These are phyloP conservation scores for Pipa parva DNA, from an alignment of 2,113 vertebrate genomes.

Conservation along the genomic window DNA sequence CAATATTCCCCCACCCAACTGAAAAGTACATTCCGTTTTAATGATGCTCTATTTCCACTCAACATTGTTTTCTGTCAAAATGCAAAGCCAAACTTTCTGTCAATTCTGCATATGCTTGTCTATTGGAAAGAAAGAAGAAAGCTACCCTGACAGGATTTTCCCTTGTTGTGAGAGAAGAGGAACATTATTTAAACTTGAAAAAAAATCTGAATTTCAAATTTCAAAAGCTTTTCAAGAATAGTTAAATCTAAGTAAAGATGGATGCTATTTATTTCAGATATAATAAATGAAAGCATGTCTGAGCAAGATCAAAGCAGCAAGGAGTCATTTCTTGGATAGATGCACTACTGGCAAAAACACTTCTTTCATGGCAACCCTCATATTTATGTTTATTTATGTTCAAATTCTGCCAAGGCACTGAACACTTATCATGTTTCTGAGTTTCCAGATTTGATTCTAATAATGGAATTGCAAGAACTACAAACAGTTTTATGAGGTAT, in stretches of 20 bases:
- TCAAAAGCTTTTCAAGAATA: constrained; percentile 41
- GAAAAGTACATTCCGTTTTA: constrained; percentile 15
- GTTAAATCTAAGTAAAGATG: constrained; percentile 31
- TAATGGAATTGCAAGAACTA: constrained; percentile 17
- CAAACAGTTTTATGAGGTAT: constrained; percentile 5
- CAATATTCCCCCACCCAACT: background rate
- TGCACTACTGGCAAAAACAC: constrained; percentile 24
- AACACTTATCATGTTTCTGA: constrained; percentile 24
- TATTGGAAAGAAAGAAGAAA: constrained; percentile 21
- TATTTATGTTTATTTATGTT: constrained; percentile 40
- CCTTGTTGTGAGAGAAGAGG: constrained; percentile 22
- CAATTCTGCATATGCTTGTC: constrained; percentile 29
- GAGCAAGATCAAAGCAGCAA: constrained; percentile 35
- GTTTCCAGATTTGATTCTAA: constrained; percentile 24
- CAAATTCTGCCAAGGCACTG: constrained; percentile 15
- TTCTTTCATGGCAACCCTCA: constrained; percentile 21
- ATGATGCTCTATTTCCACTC: constrained; percentile 18
- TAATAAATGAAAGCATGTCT: constrained; percentile 40
- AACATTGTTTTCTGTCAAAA: constrained; percentile 24
- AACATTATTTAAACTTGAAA: constrained; percentile 31
- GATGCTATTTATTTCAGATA: constrained; percentile 33
- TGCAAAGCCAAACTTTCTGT: constrained; percentile 24
- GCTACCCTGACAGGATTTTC: constrained; percentile 21
- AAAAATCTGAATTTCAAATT: constrained; percentile 41
- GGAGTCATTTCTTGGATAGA: constrained; percentile 28